A percentile compares a stretch with the other conserved stretches of the same genome.
Conservation (phyloP, 2,888 invertebrate species). For the Sericinus montela region DNA sequence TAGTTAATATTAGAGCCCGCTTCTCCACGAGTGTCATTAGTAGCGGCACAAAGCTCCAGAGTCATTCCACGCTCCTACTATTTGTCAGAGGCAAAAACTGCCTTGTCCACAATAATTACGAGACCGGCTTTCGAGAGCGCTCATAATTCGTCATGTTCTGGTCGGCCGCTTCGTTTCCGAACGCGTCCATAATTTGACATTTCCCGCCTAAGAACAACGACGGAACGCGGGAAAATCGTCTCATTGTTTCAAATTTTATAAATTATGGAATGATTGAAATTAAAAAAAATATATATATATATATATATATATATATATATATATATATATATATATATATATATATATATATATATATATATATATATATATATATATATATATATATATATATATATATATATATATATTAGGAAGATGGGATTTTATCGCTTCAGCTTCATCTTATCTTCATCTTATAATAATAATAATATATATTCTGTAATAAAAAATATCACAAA, state of each 20-base stretch:
- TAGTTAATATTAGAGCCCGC: conserved; percentile 73
- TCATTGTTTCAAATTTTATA: not conserved
- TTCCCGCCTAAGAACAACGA: conserved; percentile 62
- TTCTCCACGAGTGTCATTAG: conserved; percentile 72
- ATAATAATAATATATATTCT: no score
- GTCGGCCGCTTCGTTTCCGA: conserved; percentile 69
- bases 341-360: no score
- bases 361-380: no score
- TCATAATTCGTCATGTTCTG: conserved; percentile 78
- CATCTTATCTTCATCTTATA: no score
- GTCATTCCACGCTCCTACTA: conserved; percentile 74
- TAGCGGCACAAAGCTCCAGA: conserved; percentile 70
- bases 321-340: no score
- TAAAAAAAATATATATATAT: no score
- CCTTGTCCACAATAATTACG: conserved; percentile 79
- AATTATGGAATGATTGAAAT: no score
- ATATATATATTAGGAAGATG: no score
- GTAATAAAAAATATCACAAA: no score
- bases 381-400: no score
- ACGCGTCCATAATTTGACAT: conserved; percentile 74
- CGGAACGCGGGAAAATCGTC: conserved; percentile 48
- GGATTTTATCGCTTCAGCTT: no score
- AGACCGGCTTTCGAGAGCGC: conserved; percentile 71
- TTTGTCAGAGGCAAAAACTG: conserved; percentile 77
- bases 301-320: no score